Evolutionary conservation across 1,140 invertebrate species (phyloP).

Genomic region (Heliconius melpomene): DNA sequence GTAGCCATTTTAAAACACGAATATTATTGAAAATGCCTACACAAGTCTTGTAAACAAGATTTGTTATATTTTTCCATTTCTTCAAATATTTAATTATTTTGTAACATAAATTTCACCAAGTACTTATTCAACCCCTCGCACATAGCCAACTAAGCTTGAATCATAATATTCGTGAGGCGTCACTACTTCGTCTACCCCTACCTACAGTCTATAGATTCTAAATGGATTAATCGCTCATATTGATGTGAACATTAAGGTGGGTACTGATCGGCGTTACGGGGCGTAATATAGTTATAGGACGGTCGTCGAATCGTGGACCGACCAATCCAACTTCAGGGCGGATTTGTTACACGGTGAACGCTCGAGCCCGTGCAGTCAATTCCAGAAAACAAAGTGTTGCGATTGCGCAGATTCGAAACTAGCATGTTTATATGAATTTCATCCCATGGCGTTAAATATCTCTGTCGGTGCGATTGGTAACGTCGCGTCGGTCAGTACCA

Average conservation of each 20-base stretch:
- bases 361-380: too few species aligned
- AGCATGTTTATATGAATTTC: too few species aligned
- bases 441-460: too few species aligned
- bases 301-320: too few species aligned
- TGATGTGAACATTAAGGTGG: slow-evolving; percentile 20
- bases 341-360: too few species aligned
- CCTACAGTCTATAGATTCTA: slow-evolving; percentile 40
- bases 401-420: too few species aligned
- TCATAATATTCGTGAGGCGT: slow-evolving; percentile 35
- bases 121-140: slow-evolving; percentile 16
- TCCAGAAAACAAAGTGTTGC: too few species aligned
- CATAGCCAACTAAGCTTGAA: slow-evolving; percentile 36
- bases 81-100: slow-evolving; percentile 1
- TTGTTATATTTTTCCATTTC: neutral
- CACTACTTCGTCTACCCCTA: slow-evolving; percentile 38
- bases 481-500: too few species aligned
- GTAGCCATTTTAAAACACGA: neutral
- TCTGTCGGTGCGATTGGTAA: too few species aligned
- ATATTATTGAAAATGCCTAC: neutral
- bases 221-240: slow-evolving; percentile 34
- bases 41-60: neutral
- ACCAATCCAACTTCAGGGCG: too few species aligned
- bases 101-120: slow-evolving; percentile 1
- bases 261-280: too few species aligned
- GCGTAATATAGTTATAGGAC: too few species aligned